These are phyloP conservation scores for Encarsia formosa DNA, from an alignment of 2,888 invertebrate species.

Conservation along the genomic window DNA sequence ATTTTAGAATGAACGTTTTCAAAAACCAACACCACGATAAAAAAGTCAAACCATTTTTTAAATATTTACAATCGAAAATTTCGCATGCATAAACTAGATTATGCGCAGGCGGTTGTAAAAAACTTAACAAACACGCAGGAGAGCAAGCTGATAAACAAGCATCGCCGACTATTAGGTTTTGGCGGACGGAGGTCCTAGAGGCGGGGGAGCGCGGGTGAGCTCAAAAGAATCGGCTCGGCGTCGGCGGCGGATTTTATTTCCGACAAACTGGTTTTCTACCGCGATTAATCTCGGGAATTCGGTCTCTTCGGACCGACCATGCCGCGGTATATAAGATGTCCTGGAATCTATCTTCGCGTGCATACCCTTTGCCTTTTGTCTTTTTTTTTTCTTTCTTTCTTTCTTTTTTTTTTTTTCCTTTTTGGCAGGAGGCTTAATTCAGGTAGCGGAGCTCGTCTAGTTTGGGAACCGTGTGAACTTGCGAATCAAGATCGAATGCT, in stretches of 20 bases:
- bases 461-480: too few species aligned
- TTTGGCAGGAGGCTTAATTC: too few species aligned
- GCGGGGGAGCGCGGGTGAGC: neutral
- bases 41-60: too few species aligned
- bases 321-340: neutral
- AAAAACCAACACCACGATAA: too few species aligned
- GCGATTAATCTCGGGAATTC: conserved; percentile 42
- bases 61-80: too few species aligned
- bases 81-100: too few species aligned
- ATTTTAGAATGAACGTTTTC: too few species aligned
- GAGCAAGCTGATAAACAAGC: neutral
- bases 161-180: neutral
- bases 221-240: conserved; percentile 11
- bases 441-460: too few species aligned
- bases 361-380: conserved; percentile 8
- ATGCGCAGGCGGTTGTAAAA: too few species aligned
- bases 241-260: conserved; percentile 37
- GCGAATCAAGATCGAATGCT: too few species aligned
- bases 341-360: neutral
- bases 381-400: conserved; percentile 9
- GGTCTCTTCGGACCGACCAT: neutral
- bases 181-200: neutral
- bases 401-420: conserved; percentile 11
- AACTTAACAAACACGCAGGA: too few species aligned
- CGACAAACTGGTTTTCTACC: conserved; percentile 43